Conservation (phyloP, 2,888 invertebrate genomes). For the Clanis bilineata region DNA sequence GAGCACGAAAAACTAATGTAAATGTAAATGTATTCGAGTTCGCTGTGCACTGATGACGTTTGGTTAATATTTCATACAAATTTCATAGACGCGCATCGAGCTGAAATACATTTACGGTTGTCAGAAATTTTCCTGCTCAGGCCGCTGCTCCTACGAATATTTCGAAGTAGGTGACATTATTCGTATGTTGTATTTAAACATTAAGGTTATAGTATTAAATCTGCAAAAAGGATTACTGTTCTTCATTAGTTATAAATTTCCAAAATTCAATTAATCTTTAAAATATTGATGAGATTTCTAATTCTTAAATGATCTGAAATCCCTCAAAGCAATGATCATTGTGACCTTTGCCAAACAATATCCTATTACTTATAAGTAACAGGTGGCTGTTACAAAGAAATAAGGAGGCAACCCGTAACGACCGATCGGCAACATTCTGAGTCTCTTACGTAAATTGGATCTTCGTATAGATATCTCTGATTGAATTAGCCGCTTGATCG, state of each 20-base stretch:
- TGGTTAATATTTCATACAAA: no score
- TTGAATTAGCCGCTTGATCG: conserved; percentile 72
- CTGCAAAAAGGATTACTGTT: background rate
- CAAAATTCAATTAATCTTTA: background rate
- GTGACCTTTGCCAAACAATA: conserved; percentile 11
- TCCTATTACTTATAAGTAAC: conserved; percentile 17
- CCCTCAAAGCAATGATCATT: background rate
- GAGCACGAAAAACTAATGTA: no score
- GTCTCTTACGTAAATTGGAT: conserved; percentile 72
- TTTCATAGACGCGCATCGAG: no score
- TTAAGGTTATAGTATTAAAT: no score
- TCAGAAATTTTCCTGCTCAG: no score
- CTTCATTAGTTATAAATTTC: background rate
- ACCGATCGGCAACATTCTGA: conserved; percentile 45
- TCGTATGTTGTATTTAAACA: no score
- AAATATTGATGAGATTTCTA: background rate
- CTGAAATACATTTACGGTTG: no score
- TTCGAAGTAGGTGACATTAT: no score
- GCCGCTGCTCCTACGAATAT: no score
- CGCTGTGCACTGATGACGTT: no score
- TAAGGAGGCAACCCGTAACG: conserved; percentile 25
- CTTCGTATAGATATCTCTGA: conserved; percentile 71
- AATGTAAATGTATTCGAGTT: no score
- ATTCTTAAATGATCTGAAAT: background rate
- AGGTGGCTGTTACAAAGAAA: conserved; percentile 23